Evolutionary conservation across 2,797 vertebrate genomes (phyloP).

Genomic region (Catostomus latipinnis): DNA sequence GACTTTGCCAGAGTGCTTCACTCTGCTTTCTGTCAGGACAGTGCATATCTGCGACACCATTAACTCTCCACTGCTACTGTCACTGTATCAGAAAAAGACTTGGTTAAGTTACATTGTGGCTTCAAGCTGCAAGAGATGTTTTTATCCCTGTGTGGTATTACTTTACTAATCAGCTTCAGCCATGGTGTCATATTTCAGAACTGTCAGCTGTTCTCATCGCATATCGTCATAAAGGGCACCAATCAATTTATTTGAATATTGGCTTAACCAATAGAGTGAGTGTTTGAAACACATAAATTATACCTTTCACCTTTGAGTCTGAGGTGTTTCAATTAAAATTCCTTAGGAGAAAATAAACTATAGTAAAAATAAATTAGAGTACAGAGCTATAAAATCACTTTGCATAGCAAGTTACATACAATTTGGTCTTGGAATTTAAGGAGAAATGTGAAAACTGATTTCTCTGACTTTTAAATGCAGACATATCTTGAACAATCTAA

Average conservation of each 20-base stretch:
- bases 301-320: no score
- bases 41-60: conserved; percentile 6
- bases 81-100: background rate
- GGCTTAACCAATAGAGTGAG: no score
- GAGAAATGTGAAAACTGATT: no score
- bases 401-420: no score
- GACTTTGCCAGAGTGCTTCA: conserved; percentile 21
- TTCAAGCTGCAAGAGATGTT: background rate
- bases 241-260: no score
- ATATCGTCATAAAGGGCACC: background rate
- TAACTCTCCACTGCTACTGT: background rate
- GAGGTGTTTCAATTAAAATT: background rate
- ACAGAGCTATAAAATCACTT: no score
- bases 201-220: conserved; percentile 23
- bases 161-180: conserved; percentile 52
- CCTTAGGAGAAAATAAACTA: background rate
- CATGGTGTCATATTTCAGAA: conserved; percentile 45
- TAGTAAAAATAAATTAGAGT: no score
- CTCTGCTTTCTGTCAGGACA: conserved; percentile 14
- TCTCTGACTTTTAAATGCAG: no score
- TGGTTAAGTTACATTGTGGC: conserved; percentile 4
- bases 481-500: no score
- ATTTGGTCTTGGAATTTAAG: no score
- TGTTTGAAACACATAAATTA: no score
- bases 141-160: conserved; percentile 10